Conservation (phyloP, 2,113 vertebrate species). For the Eptatretus burgeri region DNA sequence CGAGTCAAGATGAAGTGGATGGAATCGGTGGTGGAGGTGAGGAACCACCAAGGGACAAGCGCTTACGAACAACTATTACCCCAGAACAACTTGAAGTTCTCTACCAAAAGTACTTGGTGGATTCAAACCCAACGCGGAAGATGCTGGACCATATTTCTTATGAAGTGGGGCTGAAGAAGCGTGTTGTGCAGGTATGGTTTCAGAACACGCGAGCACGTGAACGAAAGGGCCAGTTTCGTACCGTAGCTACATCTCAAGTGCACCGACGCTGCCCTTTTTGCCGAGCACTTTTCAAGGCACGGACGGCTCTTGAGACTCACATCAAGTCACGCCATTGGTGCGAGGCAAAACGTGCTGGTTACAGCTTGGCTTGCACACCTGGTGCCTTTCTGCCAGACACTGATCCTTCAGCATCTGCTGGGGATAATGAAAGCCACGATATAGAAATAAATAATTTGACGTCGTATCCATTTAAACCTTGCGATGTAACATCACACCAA, state of each 20-base stretch:
- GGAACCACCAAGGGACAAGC: slow-evolving; percentile 81
- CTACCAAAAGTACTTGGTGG: slow-evolving; percentile 86
- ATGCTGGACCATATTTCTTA: slow-evolving; percentile 97
- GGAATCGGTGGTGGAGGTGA: slow-evolving; percentile 15
- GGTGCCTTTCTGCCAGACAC: slow-evolving; percentile 11
- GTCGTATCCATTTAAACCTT: slow-evolving; percentile 6
- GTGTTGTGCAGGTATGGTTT: slow-evolving; percentile 98
- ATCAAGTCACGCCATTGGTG: slow-evolving; percentile 96
- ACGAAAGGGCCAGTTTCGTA: slow-evolving; percentile 83
- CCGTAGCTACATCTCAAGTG: slow-evolving; percentile 76
- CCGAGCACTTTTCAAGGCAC: slow-evolving; percentile 85
- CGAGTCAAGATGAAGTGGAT: no score
- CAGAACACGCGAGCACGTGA: slow-evolving; percentile 88
- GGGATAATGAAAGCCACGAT: slow-evolving; percentile 11
- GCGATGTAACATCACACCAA: slow-evolving; percentile 31
- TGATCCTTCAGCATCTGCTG: slow-evolving; percentile 23
- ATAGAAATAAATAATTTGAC: background rate
- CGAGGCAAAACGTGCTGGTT: slow-evolving; percentile 85
- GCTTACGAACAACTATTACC: slow-evolving; percentile 87
- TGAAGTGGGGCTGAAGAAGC: slow-evolving; percentile 89
- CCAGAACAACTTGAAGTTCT: slow-evolving; percentile 88
- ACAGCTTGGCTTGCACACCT: slow-evolving; percentile 28
- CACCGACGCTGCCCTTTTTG: slow-evolving; percentile 87
- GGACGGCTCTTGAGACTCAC: slow-evolving; percentile 84
- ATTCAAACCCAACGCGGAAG: slow-evolving; percentile 90